These are phyloP conservation scores for Cataglyphis livida DNA, from an alignment of 2,888 invertebrate species.

Conservation along the genomic window DNA sequence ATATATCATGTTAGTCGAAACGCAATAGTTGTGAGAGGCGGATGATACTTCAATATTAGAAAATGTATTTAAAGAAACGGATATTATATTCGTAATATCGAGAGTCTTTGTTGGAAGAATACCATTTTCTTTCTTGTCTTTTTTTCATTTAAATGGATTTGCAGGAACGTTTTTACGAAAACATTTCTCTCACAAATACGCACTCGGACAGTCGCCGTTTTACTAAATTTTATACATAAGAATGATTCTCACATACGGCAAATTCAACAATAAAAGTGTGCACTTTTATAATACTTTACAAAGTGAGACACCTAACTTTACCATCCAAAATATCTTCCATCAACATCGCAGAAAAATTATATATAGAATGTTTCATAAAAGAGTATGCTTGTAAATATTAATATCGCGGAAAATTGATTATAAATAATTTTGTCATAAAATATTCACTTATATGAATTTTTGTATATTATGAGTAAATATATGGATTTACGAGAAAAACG, in stretches of 20 bases:
- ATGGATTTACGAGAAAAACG: background rate
- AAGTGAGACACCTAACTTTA: conserved; percentile 41
- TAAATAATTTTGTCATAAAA: background rate
- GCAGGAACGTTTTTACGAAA: conserved; percentile 40
- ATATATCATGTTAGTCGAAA: conserved; percentile 28
- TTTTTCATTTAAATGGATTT: conserved; percentile 20
- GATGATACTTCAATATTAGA: conserved; percentile 20
- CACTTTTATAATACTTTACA: conserved; percentile 19
- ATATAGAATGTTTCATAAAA: conserved; percentile 6
- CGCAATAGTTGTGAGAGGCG: conserved; percentile 47
- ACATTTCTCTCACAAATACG: conserved; percentile 44
- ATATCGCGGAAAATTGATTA: background rate
- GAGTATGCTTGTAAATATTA: background rate
- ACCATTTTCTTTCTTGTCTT: conserved; percentile 19
- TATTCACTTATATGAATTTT: background rate
- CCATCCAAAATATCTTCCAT: conserved; percentile 25
- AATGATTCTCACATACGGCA: conserved; percentile 31
- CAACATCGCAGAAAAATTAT: conserved; percentile 7
- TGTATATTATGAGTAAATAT: background rate
- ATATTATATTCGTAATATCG: conserved; percentile 40
- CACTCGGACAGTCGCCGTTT: conserved; percentile 44
- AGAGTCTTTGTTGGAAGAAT: conserved; percentile 44
- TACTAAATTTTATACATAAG: conserved; percentile 50
- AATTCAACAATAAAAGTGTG: conserved; percentile 43
- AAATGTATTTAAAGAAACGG: conserved; percentile 33